Conservation (phyloP, 2,888 invertebrate species). For the Tholera decimalis region DNA sequence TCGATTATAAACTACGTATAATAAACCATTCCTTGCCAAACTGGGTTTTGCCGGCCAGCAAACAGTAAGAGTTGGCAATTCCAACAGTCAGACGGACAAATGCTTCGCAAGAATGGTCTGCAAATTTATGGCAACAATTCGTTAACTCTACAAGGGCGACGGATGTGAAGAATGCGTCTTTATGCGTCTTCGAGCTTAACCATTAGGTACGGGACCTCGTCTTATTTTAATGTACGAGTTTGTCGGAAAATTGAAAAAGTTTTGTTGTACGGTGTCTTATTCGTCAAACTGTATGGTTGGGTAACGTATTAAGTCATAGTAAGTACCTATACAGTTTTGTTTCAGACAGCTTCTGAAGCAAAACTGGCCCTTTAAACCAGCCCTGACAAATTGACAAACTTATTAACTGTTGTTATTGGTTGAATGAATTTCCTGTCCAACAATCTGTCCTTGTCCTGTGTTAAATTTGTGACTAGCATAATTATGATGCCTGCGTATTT, state of each 20-base stretch:
- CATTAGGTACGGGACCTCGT: conserved; percentile 58
- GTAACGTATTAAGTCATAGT: not conserved
- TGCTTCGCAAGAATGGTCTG: conserved; percentile 81
- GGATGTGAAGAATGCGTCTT: conserved; percentile 78
- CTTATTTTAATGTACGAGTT: conserved; percentile 60
- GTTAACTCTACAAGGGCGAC: conserved; percentile 77
- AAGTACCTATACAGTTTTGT: not conserved
- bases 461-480: no score
- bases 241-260: conserved; percentile 55
- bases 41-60: conserved; percentile 65
- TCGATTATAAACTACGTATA: conserved; percentile 34
- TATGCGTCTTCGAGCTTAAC: conserved; percentile 62
- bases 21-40: conserved; percentile 50
- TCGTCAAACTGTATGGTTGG: conserved; percentile 19
- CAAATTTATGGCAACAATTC: conserved; percentile 81
- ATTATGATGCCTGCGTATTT: no score
- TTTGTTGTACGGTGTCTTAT: conserved; percentile 15
- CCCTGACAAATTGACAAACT: no score
- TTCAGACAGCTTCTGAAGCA: no score
- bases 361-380: no score
- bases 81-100: conserved; percentile 80
- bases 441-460: no score
- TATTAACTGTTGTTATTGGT: no score
- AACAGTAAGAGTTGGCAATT: conserved; percentile 71
- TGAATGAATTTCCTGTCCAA: no score